phyloP scores from a whole-genome alignment of 2,888 invertebrate species.

The Gryllus longicercus region DNA sequence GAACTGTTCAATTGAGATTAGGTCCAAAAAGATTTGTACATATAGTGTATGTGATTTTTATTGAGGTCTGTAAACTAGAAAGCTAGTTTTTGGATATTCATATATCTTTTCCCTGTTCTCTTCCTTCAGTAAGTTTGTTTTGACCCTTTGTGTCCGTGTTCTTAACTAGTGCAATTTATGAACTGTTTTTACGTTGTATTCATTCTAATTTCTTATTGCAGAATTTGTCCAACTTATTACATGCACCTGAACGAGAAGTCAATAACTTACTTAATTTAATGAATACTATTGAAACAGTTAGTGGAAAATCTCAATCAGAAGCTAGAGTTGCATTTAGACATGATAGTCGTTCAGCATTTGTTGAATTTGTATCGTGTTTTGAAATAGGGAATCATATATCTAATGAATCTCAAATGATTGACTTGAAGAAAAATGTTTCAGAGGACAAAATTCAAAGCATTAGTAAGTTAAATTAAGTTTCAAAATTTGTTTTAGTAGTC shows the following conservation, averaged over 20 bases:
- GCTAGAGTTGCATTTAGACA: slow-evolving; percentile 47
- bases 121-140: too few species aligned
- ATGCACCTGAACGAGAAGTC: slow-evolving; percentile 47
- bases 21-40: too few species aligned
- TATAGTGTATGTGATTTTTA: too few species aligned
- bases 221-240: slow-evolving; percentile 41
- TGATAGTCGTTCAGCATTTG: slow-evolving; percentile 42
- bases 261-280: slow-evolving; percentile 45
- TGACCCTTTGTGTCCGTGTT: too few species aligned
- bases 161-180: too few species aligned
- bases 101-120: too few species aligned
- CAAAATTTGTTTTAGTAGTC: background rate
- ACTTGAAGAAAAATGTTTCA: slow-evolving; percentile 47
- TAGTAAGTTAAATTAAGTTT: slow-evolving; percentile 39
- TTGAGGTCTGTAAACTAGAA: too few species aligned
- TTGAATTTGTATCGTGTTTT: slow-evolving; percentile 47
- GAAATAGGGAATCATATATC: slow-evolving; percentile 41
- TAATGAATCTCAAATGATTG: slow-evolving; percentile 42
- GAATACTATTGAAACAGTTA: slow-evolving; percentile 43
- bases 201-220: slow-evolving; percentile 31
- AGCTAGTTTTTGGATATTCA: too few species aligned
- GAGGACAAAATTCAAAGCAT: slow-evolving; percentile 47
- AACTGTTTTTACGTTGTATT: background rate
- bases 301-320: slow-evolving; percentile 40
- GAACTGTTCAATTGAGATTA: too few species aligned